phyloP scores from a whole-genome alignment of 2,797 vertebrate genomes.

The Crocidura indochinensis region DNA sequence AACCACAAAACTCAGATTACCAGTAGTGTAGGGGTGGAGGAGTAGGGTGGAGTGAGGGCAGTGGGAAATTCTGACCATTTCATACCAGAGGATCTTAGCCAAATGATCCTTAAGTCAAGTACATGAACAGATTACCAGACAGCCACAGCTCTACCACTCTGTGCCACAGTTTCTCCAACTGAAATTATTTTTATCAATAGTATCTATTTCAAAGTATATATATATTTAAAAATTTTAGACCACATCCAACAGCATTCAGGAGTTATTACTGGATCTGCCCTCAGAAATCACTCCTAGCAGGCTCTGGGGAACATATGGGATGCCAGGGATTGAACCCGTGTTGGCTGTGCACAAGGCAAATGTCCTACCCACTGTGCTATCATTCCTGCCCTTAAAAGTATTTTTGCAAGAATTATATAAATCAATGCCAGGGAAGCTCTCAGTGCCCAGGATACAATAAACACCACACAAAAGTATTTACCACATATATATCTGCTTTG shows the following conservation, averaged over 20 bases:
- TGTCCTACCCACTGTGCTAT: background rate
- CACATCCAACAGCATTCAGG: too few relatives aligned
- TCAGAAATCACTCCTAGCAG: too few relatives aligned
- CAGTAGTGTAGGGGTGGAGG: too few relatives aligned
- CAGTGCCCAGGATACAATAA: background rate
- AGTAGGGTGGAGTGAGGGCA: too few relatives aligned
- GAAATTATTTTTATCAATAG: background rate
- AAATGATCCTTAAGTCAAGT: background rate
- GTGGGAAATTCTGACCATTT: too few relatives aligned
- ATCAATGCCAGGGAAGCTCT: background rate
- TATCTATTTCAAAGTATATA: background rate
- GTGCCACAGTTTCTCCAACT: slow-evolving; percentile 40
- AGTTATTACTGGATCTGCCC: too few relatives aligned
- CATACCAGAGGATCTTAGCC: too few relatives aligned
- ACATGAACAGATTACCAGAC: background rate
- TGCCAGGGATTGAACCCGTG: too few relatives aligned
- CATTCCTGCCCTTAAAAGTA: background rate
- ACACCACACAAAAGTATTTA: background rate
- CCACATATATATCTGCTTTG: background rate
- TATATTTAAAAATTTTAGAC: background rate
- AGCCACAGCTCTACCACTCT: background rate
- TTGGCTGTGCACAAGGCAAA: too few relatives aligned
- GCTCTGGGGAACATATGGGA: too few relatives aligned
- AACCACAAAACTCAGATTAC: too few relatives aligned
- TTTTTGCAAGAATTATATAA: background rate